phyloP scores from a whole-genome alignment of 1,140 invertebrate genomes.

The Papilio helenus region DNA sequence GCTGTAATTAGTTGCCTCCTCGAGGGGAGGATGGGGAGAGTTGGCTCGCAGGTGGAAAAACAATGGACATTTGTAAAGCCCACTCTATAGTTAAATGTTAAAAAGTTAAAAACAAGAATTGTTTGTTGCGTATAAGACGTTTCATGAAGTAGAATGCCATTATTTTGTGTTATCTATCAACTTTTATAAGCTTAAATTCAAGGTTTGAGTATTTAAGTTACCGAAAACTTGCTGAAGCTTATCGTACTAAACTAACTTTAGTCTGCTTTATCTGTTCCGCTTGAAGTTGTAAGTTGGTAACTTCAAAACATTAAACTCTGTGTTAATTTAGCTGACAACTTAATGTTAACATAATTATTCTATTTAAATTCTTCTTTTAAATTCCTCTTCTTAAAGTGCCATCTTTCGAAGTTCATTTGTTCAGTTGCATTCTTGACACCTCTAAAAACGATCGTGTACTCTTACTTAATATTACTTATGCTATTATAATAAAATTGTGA shows the following conservation, averaged over 20 bases:
- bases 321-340: neutral
- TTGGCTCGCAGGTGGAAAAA: neutral
- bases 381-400: neutral
- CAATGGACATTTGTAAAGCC: neutral
- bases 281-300: neutral
- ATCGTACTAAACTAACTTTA: neutral
- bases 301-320: conserved; percentile 15
- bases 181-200: neutral
- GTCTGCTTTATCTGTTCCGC: neutral
- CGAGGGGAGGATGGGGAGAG: neutral
- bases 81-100: too few species aligned
- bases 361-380: neutral
- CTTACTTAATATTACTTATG: neutral
- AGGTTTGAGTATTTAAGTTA: neutral
- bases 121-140: too few species aligned
- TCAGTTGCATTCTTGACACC: too few species aligned
- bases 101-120: too few species aligned
- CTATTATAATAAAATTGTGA: neutral
- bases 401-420: too few species aligned
- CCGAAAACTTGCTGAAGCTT: neutral
- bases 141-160: too few species aligned
- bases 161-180: neutral
- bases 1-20: conserved; percentile 4
- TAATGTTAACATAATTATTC: neutral
- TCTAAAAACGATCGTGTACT: neutral